Conservation (phyloP, 2,888 invertebrate species). For the Meandrusa payeni region DNA sequence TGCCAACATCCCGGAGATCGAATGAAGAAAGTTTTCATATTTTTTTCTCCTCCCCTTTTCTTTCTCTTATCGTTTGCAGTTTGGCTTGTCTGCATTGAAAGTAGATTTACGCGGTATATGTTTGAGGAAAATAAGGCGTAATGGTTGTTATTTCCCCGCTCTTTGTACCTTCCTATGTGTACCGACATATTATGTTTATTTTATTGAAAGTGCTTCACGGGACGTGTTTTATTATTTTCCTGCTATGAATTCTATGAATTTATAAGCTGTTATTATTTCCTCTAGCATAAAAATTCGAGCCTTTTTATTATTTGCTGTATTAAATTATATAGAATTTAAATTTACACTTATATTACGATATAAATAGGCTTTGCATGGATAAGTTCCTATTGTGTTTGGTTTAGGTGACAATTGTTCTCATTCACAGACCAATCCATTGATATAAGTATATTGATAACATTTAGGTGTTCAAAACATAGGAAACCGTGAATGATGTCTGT, state of each 20-base stretch:
- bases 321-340: no score
- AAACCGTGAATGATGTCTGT: no score
- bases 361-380: no score
- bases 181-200: slow-evolving; percentile 13
- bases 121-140: slow-evolving; percentile 28
- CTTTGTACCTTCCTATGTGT: slow-evolving; percentile 2
- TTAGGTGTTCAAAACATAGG: no score
- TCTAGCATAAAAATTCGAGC: no score
- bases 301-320: no score
- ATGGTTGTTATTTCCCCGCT: slow-evolving; percentile 14
- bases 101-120: slow-evolving; percentile 31
- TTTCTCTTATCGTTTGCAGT: slow-evolving; percentile 46
- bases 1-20: slow-evolving; percentile 44
- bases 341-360: no score
- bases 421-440: no score
- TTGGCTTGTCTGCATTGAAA: slow-evolving; percentile 36
- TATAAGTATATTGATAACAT: no score
- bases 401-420: no score
- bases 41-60: slow-evolving; percentile 42
- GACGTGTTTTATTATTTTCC: not conserved
- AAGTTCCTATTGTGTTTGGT: no score
- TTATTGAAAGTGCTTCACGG: slow-evolving; percentile 3
- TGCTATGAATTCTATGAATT: not conserved
- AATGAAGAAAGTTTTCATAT: slow-evolving; percentile 63
- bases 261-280: no score